Percentiles rank a stretch among this genome's conserved stretches.
These are phyloP conservation scores for Archocentrus centrarchus DNA, from an alignment of 2,113 vertebrate genomes.

Conservation along the genomic window DNA sequence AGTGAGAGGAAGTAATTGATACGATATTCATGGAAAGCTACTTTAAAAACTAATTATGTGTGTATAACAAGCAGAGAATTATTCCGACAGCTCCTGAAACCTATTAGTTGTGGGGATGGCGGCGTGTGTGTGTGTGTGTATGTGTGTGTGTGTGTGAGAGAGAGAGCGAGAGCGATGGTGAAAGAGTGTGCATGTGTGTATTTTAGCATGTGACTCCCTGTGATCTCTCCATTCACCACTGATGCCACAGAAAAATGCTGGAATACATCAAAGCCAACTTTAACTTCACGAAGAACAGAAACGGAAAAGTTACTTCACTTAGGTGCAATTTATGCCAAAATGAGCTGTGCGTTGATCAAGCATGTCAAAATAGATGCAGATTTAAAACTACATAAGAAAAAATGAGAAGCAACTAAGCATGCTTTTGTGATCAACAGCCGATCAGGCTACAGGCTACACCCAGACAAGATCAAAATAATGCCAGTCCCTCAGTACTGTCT, in stretches of 20 bases:
- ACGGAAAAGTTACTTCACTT: background rate
- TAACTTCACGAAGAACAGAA: background rate
- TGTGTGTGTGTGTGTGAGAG: background rate
- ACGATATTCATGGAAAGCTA: conserved; percentile 62
- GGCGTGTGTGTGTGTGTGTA: background rate
- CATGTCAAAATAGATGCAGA: background rate
- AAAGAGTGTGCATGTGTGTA: background rate
- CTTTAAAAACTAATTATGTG: conserved; percentile 75
- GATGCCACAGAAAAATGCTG: conserved; percentile 8
- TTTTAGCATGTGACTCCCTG: conserved; percentile 8
- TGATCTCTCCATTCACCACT: conserved; percentile 9
- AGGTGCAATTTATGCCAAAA: background rate
- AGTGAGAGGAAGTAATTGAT: conserved; percentile 67
- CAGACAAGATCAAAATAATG: background rate
- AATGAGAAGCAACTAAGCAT: background rate
- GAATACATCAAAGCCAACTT: background rate
- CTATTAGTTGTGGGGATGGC: conserved; percentile 43
- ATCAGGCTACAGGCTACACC: background rate
- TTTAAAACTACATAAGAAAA: background rate
- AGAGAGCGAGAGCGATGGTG: too few species aligned
- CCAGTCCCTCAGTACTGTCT: background rate
- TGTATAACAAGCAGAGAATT: conserved; percentile 72
- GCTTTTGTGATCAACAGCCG: background rate
- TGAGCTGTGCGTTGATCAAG: background rate
- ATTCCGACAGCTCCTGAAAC: conserved; percentile 57